A percentile compares a stretch with the other conserved stretches of the same genome.
These are phyloP conservation scores for Spheniscus humboldti DNA, from an alignment of 2,797 vertebrate species.

Conservation along the genomic window DNA sequence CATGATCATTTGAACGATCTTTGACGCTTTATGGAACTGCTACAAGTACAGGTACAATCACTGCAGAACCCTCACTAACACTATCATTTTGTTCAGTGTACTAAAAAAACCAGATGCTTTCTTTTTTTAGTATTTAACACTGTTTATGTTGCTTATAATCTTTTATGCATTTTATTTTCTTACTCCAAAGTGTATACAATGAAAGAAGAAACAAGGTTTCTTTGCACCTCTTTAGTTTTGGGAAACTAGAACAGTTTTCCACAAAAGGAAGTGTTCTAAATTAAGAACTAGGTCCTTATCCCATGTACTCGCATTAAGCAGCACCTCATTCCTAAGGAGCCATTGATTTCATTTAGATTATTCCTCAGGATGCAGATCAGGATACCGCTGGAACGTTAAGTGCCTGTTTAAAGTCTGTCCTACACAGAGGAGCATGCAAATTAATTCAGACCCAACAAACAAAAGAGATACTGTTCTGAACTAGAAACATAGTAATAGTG, in stretches of 20 bases:
- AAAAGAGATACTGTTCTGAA: slow-evolving; percentile 23
- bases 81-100: neutral
- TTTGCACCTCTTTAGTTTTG: neutral
- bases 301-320: neutral
- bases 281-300: neutral
- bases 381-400: slow-evolving; percentile 22
- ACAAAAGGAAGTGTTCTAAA: neutral
- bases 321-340: slow-evolving; percentile 12
- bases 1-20: accelerated
- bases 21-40: neutral
- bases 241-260: neutral
- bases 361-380: neutral
- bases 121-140: neutral
- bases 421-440: slow-evolving; percentile 26
- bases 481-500: neutral
- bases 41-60: neutral
- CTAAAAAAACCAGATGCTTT: neutral
- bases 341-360: slow-evolving; percentile 1
- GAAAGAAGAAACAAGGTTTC: neutral
- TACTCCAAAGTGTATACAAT: neutral
- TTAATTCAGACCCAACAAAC: slow-evolving; percentile 18
- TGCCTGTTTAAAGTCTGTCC: slow-evolving; percentile 20
- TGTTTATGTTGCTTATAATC: neutral
- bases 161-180: neutral
- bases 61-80: neutral